phyloP scores from a whole-genome alignment of 2,797 vertebrate species.

The Helicolenus hilgendorfi region DNA sequence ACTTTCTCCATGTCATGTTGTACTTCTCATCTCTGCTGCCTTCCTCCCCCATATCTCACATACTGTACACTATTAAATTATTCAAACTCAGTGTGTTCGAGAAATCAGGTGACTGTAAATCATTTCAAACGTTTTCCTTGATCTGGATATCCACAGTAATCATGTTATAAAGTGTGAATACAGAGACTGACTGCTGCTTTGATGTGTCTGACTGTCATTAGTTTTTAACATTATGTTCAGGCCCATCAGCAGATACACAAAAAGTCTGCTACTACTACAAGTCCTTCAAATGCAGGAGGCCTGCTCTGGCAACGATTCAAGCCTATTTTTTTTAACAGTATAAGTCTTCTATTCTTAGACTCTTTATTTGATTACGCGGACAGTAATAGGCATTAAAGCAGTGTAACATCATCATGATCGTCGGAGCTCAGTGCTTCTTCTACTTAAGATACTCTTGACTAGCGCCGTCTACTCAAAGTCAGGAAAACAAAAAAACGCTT shows the following conservation, averaged over 20 bases:
- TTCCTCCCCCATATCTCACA: not conserved
- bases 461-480: not conserved
- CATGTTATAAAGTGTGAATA: not conserved
- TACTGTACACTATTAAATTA: not conserved
- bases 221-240: slow-evolving; percentile 5
- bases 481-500: not conserved
- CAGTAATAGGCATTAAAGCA: slow-evolving; percentile 29
- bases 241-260: not conserved
- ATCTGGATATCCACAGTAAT: not conserved
- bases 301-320: not conserved
- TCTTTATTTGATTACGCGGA: slow-evolving; percentile 33
- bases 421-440: slow-evolving; percentile 2
- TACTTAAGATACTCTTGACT: slow-evolving; percentile 1
- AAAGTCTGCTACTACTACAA: not conserved
- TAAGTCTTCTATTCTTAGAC: slow-evolving; percentile 46
- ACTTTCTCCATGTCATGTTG: not conserved
- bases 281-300: not conserved
- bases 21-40: not conserved
- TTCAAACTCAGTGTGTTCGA: not conserved
- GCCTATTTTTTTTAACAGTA: not conserved
- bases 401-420: slow-evolving; percentile 8
- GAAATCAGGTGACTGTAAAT: not conserved
- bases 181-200: not conserved
- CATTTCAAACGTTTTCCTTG: not conserved
- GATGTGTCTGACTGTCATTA: not conserved